Evolutionary conservation across 2,113 vertebrate species (phyloP).

Genomic region (Dolichotis patagonum): DNA sequence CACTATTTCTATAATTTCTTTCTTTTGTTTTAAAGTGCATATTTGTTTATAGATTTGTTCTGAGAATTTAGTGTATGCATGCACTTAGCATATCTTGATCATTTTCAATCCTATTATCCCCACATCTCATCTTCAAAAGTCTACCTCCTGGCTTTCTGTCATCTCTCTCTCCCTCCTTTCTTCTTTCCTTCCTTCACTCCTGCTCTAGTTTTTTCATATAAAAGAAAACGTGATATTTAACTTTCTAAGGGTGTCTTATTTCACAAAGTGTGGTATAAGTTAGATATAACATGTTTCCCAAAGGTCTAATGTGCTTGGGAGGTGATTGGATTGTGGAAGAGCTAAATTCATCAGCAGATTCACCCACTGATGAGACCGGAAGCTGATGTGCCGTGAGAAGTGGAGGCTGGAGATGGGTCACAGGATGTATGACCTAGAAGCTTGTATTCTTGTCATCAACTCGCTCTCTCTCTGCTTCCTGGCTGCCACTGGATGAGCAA

Average conservation of each 20-base stretch:
- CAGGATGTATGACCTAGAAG: neutral
- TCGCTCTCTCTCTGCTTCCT: neutral
- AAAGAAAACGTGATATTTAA: neutral
- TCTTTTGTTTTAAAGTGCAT: neutral
- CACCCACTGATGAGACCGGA: neutral
- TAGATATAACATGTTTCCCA: neutral
- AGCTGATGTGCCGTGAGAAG: neutral
- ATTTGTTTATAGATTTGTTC: neutral
- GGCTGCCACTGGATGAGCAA: neutral
- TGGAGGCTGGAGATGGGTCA: neutral
- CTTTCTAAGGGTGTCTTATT: neutral
- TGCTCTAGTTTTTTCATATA: neutral
- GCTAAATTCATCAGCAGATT: neutral
- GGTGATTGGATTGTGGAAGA: neutral
- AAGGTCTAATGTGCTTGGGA: neutral
- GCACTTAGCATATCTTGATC: neutral
- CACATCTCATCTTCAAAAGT: neutral
- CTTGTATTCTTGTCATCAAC: neutral
- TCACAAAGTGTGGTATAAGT: neutral
- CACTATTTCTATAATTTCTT: neutral
- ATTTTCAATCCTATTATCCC: neutral
- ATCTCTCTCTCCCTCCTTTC: neutral
- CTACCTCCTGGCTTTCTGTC: neutral
- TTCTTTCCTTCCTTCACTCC: neutral
- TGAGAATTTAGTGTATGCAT: neutral